Conservation (phyloP, 2,113 vertebrate species). For the Sylvia atricapilla region DNA sequence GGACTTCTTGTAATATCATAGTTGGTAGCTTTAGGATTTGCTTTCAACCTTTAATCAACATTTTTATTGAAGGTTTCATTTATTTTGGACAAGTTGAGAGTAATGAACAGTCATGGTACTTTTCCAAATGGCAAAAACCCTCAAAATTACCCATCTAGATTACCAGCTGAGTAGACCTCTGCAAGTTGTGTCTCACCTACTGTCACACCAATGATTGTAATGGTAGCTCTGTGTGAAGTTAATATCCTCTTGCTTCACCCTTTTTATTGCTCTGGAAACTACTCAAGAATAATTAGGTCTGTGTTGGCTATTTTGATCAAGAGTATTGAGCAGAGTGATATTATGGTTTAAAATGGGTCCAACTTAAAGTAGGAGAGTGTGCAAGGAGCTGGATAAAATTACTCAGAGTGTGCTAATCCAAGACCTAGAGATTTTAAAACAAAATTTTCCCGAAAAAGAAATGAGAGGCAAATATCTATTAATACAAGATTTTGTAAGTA, state of each 20-base stretch:
- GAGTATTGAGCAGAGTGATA: neutral
- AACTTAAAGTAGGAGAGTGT: rapidly evolving
- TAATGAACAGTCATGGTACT: neutral
- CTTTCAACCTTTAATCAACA: neutral
- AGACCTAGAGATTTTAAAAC: neutral
- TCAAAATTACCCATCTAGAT: neutral
- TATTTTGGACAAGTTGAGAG: neutral
- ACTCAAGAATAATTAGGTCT: neutral
- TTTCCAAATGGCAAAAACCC: neutral
- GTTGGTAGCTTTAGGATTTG: neutral
- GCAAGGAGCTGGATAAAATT: neutral
- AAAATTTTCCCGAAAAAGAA: neutral
- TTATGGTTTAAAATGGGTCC: neutral
- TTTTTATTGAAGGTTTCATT: neutral
- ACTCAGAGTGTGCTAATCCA: neutral
- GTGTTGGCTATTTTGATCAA: neutral
- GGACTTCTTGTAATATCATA: neutral
- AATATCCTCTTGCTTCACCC: neutral
- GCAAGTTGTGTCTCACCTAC: neutral
- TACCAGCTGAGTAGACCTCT: neutral
- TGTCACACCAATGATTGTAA: neutral
- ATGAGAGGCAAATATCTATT: neutral
- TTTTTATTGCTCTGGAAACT: slow-evolving; percentile 4
- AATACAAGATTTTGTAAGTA: neutral
- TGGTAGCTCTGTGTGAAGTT: neutral